phyloP scores from a whole-genome alignment of 2,113 vertebrate genomes.

The Urocolius indicus region DNA sequence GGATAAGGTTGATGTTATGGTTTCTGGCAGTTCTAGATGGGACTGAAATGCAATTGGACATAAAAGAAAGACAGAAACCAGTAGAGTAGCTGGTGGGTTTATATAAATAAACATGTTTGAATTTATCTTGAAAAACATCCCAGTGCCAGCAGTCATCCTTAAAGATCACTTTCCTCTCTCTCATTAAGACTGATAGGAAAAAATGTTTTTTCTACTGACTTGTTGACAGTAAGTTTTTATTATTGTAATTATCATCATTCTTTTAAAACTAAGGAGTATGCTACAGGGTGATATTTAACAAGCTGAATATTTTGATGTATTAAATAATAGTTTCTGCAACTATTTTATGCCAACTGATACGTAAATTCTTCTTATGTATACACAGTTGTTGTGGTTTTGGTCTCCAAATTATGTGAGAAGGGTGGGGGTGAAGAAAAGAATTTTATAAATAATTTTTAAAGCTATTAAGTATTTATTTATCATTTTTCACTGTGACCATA shows the following conservation, averaged over 20 bases:
- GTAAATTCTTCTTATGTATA: neutral
- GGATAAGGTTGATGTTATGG: conserved; percentile 17
- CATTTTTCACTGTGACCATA: neutral
- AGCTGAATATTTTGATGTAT: neutral
- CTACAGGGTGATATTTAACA: neutral
- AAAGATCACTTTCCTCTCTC: neutral
- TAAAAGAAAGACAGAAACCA: neutral
- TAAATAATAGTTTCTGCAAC: neutral
- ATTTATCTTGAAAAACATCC: conserved; percentile 13
- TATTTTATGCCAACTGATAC: neutral
- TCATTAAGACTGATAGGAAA: neutral
- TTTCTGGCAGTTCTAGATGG: conserved; percentile 33
- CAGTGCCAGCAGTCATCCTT: neutral
- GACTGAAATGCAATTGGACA: conserved; percentile 20
- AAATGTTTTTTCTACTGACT: neutral
- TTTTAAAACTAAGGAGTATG: neutral
- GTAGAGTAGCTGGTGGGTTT: neutral
- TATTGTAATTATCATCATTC: neutral
- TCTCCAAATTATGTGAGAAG: neutral
- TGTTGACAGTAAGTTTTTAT: neutral
- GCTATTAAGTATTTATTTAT: neutral
- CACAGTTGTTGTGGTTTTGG: neutral
- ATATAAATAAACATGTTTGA: neutral
- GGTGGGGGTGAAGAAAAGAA: neutral
- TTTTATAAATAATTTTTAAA: neutral